Conservation (phyloP, 2,888 invertebrate genomes). For the Blera fallax region DNA sequence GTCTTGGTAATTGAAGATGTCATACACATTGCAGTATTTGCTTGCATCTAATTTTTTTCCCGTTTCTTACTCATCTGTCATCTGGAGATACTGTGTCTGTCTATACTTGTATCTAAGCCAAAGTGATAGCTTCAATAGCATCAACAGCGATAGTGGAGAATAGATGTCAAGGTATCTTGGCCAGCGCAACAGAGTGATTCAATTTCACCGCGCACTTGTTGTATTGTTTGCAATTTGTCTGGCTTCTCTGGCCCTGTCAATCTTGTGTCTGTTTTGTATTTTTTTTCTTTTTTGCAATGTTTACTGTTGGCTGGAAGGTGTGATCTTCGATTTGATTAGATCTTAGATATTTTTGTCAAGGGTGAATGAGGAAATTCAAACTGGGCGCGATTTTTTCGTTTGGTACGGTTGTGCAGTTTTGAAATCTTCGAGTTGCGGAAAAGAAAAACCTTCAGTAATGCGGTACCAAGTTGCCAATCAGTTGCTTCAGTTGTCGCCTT, state of each 20-base stretch:
- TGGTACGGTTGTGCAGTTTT: neutral
- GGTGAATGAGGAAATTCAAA: neutral
- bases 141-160: constrained; percentile 49
- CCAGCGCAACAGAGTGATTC: constrained; percentile 38
- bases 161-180: constrained; percentile 66
- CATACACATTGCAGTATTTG: neutral
- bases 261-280: constrained; percentile 8
- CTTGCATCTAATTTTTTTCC: neutral
- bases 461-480: too few relatives aligned
- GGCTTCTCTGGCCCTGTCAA: constrained; percentile 66
- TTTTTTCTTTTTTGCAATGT: constrained; percentile 6
- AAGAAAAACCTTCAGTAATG: too few relatives aligned
- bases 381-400: neutral
- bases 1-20: constrained; percentile 21
- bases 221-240: constrained; percentile 54
- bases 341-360: constrained; percentile 25
- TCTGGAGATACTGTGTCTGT: constrained; percentile 2
- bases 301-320: neutral
- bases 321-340: constrained; percentile 3
- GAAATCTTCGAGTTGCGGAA: neutral
- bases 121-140: constrained; percentile 37
- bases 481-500: too few relatives aligned
- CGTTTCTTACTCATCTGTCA: constrained; percentile 1
- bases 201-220: constrained; percentile 65
- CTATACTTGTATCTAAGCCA: constrained; percentile 19